Evolutionary conservation across 2,888 invertebrate genomes (phyloP), one percentile per base, ranked within the genome.

Genomic region (Sympetrum striolatum): DNA sequence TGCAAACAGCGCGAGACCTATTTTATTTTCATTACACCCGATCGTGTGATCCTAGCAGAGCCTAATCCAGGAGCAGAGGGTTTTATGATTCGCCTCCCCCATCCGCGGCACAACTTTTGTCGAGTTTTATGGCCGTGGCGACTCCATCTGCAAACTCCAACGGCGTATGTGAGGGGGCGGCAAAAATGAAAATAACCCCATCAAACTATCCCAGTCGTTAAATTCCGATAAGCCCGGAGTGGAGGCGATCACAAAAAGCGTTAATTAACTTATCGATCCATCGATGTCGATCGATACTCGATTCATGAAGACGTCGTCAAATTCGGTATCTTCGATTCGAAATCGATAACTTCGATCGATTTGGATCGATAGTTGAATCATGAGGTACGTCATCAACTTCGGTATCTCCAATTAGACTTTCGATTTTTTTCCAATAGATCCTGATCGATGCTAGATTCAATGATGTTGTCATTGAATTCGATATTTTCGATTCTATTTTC

Each of bases 21-120:
- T 60, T 86, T 73, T 48, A 86, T 86, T 60, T 86, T 86, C 86
- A 86, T 86, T 86, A 86, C 58, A 58, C 60, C 35, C 86, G 86
- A 64, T 48, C 82, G 53, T 82, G 82, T 48, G 81, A 81, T 58
- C 82, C 86, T 25, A 37, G 86, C 18, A 37, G 14, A 53, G 37
- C 86, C 58, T 86, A 86, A 86, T 86, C 86, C 86, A 22, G n/a
- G 60, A 37, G 35, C 35, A 60, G 60, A 37, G 53, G 31, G 48
- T 82, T 44, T 82, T 86, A 86, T 86, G 58, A 86, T 86, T 64
- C 58, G 37, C 35, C 86, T 86, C 22, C 60, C 37, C 35, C 37
- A 86, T 86, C 53, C 60, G 58, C 58, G 86, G 86, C 22, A 58
- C 86, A 86, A 86, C 58, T 86, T 86, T 86, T 86, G 86, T 37